Evolutionary conservation across 2,797 vertebrate genomes (phyloP).

Genomic region (Emys orbicularis): DNA sequence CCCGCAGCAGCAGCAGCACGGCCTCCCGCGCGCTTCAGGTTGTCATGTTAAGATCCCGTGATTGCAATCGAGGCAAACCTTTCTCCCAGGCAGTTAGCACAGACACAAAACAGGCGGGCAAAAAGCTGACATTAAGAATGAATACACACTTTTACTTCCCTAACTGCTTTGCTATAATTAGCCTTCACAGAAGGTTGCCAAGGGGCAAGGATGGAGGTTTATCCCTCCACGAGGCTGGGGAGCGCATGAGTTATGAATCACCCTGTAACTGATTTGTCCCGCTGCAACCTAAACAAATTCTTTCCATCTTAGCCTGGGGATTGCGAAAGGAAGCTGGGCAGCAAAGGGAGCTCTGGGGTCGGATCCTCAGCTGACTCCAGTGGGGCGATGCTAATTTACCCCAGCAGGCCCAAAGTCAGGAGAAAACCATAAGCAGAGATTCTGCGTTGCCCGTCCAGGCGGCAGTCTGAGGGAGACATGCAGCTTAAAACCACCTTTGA

Average conservation of each 20-base stretch:
- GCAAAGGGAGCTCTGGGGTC: background rate
- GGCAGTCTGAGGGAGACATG: background rate
- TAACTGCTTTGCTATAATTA: background rate
- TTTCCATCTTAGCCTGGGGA: background rate
- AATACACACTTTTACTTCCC: background rate
- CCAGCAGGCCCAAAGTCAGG: background rate
- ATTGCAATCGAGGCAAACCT: rapidly evolving
- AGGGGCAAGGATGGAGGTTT: background rate
- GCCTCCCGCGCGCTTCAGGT: background rate
- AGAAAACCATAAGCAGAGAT: background rate
- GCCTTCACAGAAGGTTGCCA: background rate
- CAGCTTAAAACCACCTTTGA: background rate
- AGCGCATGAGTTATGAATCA: background rate
- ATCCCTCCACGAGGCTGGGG: background rate
- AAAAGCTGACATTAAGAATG: background rate
- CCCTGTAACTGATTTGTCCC: background rate
- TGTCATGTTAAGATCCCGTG: background rate
- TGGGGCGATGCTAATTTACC: background rate
- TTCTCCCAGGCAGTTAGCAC: background rate
- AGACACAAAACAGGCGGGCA: background rate
- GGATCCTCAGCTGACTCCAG: background rate
- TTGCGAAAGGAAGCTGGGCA: slow-evolving; percentile 52
- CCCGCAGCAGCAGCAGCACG: too few species aligned
- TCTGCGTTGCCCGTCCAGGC: background rate
- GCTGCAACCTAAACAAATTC: slow-evolving; percentile 59